Conservation (phyloP, 2,113 vertebrate genomes). For the Deroptyus accipitrinus region DNA sequence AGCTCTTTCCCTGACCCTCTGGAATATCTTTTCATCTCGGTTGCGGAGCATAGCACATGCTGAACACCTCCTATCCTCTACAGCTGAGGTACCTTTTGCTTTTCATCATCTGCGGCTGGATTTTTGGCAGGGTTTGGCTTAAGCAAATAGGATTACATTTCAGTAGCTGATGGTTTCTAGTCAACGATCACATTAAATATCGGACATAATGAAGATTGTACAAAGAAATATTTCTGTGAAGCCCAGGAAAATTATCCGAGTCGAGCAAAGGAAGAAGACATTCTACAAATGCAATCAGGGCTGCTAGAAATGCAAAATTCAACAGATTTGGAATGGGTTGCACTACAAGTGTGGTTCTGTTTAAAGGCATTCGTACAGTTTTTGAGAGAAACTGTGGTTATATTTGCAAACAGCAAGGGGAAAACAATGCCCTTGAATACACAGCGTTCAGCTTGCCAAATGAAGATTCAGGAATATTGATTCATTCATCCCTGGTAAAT, state of each 20-base stretch:
- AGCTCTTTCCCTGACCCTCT: slow-evolving; percentile 27
- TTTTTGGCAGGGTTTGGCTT: slow-evolving; percentile 67
- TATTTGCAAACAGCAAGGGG: slow-evolving; percentile 87
- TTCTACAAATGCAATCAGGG: slow-evolving; percentile 65
- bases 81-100: slow-evolving; percentile 57
- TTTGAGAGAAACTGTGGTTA: slow-evolving; percentile 95
- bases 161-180: slow-evolving; percentile 64
- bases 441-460: slow-evolving; percentile 80
- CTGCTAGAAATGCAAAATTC: slow-evolving; percentile 77
- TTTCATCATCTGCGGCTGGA: slow-evolving; percentile 49
- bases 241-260: slow-evolving; percentile 52
- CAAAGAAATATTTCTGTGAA: slow-evolving; percentile 59
- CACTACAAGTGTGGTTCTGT: slow-evolving; percentile 90
- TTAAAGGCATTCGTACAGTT: slow-evolving; percentile 90
- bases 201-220: slow-evolving; percentile 65
- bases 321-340: slow-evolving; percentile 89
- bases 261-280: slow-evolving; percentile 65
- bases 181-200: slow-evolving; percentile 46
- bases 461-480: slow-evolving; percentile 85
- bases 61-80: not conserved
- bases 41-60: not conserved
- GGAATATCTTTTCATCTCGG: slow-evolving; percentile 51
- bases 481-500: slow-evolving; percentile 82
- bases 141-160: slow-evolving; percentile 66
- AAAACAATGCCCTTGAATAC: slow-evolving; percentile 83